phyloP scores from a whole-genome alignment of 2,797 vertebrate genomes.

The Anguilla megastoma region DNA sequence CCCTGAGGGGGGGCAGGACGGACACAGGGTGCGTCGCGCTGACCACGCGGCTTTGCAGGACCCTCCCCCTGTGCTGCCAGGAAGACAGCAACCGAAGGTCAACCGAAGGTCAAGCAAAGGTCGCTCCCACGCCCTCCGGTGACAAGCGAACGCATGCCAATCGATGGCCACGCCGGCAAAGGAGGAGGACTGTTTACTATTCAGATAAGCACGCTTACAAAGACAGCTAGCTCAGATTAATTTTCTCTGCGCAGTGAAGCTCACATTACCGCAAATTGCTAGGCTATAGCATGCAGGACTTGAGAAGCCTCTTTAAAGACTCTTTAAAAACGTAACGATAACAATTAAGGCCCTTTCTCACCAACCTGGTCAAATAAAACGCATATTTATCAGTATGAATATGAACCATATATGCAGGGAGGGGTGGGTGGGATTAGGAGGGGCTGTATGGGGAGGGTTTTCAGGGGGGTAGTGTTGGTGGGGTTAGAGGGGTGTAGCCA shows the following conservation, averaged over 20 bases:
- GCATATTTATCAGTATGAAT: not conserved
- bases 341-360: constrained; percentile 3
- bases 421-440: too few species aligned
- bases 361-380: not conserved
- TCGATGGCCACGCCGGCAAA: not conserved
- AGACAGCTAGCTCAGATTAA: constrained; percentile 18
- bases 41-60: constrained; percentile 58
- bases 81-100: constrained; percentile 10
- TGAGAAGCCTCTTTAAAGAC: not conserved
- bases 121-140: not conserved
- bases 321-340: not conserved
- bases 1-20: constrained; percentile 64
- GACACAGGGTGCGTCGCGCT: constrained; percentile 63
- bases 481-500: too few species aligned
- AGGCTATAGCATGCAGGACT: not conserved
- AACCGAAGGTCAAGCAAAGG: not conserved
- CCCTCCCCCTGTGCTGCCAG: constrained; percentile 60
- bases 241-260: constrained; percentile 19
- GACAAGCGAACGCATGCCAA: not conserved
- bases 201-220: not conserved
- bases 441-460: too few species aligned
- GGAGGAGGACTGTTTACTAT: not conserved
- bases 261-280: not conserved
- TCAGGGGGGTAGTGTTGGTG: too few species aligned
- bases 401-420: too few species aligned